Conservation (phyloP, 2,888 invertebrate species). For the Oligia fasciuncula region DNA sequence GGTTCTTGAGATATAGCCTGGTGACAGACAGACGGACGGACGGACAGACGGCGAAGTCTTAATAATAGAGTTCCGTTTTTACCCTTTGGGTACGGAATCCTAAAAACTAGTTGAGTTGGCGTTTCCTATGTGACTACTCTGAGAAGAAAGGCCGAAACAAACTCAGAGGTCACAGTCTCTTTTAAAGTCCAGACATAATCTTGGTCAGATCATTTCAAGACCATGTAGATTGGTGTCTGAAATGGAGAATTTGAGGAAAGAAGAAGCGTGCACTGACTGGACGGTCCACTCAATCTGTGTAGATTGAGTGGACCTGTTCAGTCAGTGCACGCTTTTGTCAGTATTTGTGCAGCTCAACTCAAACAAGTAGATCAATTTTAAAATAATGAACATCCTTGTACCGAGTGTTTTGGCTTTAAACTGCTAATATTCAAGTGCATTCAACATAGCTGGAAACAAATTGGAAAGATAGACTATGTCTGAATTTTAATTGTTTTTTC, state of each 20-base stretch:
- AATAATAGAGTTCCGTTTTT: too few relatives aligned
- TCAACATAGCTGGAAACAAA: background rate
- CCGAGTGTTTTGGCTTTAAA: background rate
- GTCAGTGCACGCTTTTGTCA: too few relatives aligned
- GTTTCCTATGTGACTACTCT: background rate
- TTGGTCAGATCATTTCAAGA: background rate
- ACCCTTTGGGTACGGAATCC: too few relatives aligned
- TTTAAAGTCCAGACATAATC: too few relatives aligned
- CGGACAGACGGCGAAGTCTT: too few relatives aligned
- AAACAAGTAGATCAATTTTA: background rate
- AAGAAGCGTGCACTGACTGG: too few relatives aligned
- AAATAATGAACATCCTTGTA: background rate
- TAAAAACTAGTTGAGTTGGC: background rate
- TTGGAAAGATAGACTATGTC: background rate
- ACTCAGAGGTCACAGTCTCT: background rate
- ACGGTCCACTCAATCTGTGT: too few relatives aligned
- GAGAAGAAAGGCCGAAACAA: background rate
- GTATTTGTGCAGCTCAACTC: too few relatives aligned
- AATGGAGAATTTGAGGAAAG: too few relatives aligned
- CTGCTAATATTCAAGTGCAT: background rate
- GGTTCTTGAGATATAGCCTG: too few relatives aligned
- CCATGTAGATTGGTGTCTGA: background rate
- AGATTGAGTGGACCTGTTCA: too few relatives aligned
- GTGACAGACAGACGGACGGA: too few relatives aligned
- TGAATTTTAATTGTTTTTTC: background rate